These are phyloP conservation scores for Subacronicta megacephala DNA, from an alignment of 2,888 invertebrate genomes.

Conservation along the genomic window DNA sequence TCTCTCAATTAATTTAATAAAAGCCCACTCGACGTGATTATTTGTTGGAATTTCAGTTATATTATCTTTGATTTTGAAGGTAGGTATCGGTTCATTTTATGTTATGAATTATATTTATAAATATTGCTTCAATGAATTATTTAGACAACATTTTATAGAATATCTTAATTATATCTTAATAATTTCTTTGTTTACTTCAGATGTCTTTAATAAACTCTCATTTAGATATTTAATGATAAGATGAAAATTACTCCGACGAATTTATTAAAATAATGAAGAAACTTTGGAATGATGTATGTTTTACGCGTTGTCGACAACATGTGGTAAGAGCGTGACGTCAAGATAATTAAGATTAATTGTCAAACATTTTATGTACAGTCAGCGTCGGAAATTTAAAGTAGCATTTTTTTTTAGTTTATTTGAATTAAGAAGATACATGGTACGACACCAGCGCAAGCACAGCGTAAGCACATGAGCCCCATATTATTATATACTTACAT, in stretches of 20 bases:
- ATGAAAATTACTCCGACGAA: constrained; percentile 18
- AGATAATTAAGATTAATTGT: constrained; percentile 48
- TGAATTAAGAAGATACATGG: too few species aligned
- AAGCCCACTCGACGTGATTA: constrained; percentile 59
- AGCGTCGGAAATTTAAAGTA: not conserved
- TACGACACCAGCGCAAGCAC: too few species aligned
- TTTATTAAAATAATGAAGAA: constrained; percentile 39
- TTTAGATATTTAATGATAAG: constrained; percentile 1
- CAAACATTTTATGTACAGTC: constrained; percentile 30
- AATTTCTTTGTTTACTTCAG: too few species aligned
- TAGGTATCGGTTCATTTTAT: constrained; percentile 1
- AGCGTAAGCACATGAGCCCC: too few species aligned
- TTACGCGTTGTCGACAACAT: constrained; percentile 27
- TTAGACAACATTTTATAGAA: too few species aligned
- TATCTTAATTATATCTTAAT: too few species aligned
- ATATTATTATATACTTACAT: too few species aligned
- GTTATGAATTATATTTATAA: too few species aligned
- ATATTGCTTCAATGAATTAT: too few species aligned
- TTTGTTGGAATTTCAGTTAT: constrained; percentile 51
- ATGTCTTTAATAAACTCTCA: not conserved
- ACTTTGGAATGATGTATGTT: constrained; percentile 41
- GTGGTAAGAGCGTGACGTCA: constrained; percentile 25
- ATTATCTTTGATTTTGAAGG: constrained; percentile 31
- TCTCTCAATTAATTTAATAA: constrained; percentile 69
- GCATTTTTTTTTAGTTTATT: too few species aligned